Evolutionary conservation across 2,888 invertebrate species (phyloP), one percentile per base, ranked within the genome.

Genomic region (Tillus elongatus): DNA sequence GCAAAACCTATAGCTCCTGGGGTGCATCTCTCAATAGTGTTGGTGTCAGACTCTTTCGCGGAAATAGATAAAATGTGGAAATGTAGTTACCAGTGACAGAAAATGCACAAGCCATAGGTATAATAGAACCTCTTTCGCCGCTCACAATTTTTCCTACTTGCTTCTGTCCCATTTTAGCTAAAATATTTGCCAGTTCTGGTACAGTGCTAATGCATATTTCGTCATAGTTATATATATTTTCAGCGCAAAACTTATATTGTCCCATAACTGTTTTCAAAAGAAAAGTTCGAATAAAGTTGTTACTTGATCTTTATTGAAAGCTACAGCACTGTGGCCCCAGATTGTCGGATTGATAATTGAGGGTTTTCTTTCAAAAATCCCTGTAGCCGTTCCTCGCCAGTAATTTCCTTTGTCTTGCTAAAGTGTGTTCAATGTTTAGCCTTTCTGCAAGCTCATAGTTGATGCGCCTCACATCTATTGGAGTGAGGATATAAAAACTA

Each of bases 61-160:
- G 64, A 39, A 60, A 69, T 32, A 69, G 66, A 47, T 68, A 66
- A 64, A 69, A 64, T 2, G 66, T 67, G 3, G 67, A 66, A 15
- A 68, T 51, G 44, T 47, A 67, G 9, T 39, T 33, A 6, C 66
- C 60, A 19, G 24, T 19, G n/a, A 19, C 24, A 19, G 24, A 19
- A 19, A 66, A 59, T 9, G 60, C 52, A 52, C 61, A 66, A 31
- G 64, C 30, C 9, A 65, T 12, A 2, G 66, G 68, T 2, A 66
- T 58, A 30, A 58, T 54, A 39, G 48, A 47, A 52, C n/a, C 63
- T 48, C 59, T 51, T 43, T 64, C 63, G 46, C 60, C 51, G 42
- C 60, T 63, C 15, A 63, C 63, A 19, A 2, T n/a, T n/a, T n/a
- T n/a, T n/a, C n/a, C n/a, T 61, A 68, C 60, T 39, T 58, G 53